A percentile compares a stretch with the other conserved stretches of the same genome.
phyloP scores from a whole-genome alignment of 1,140 invertebrate species.

The Drosophila bipectinata region DNA sequence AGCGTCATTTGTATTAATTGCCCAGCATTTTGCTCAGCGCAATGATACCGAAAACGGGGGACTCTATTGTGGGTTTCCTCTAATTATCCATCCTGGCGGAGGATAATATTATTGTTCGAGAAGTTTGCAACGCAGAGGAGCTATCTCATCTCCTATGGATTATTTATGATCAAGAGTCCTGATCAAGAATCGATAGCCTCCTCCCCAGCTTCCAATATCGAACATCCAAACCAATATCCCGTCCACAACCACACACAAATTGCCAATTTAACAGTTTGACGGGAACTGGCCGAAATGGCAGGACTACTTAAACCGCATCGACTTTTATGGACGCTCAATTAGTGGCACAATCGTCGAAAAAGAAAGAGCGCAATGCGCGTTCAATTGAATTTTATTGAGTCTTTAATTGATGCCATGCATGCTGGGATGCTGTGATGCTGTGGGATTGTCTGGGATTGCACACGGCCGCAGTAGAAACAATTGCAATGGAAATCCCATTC shows the following conservation, averaged over 20 bases:
- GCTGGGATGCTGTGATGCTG: conserved; percentile 8
- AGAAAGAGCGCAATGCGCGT: conserved; percentile 5
- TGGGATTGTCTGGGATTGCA: conserved; percentile 27
- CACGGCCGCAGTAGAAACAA: conserved; percentile 53
- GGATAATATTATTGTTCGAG: neutral
- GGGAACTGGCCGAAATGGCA: conserved; percentile 16
- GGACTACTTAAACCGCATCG: conserved; percentile 24
- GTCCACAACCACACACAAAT: conserved; percentile 19
- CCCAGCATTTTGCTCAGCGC: conserved; percentile 71
- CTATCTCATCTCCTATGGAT: too few relatives aligned
- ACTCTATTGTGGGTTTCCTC: conserved; percentile 16
- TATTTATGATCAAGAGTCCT: too few relatives aligned
- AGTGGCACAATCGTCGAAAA: conserved; percentile 43
- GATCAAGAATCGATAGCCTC: neutral
- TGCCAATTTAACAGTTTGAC: conserved; percentile 43
- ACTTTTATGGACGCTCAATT: conserved; percentile 64
- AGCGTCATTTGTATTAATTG: conserved; percentile 81
- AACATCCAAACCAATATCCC: neutral
- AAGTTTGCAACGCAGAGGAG: too few relatives aligned
- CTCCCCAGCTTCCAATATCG: neutral
- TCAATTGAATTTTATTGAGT: conserved; percentile 79
- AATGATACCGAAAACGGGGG: conserved; percentile 77
- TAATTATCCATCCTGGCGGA: conserved; percentile 9
- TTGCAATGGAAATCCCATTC: conserved; percentile 52
- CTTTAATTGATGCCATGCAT: conserved; percentile 69